Base-by-base conservation (phyloP, 2,797 vertebrate species). In the Anabacerthia variegaticeps region DNA sequence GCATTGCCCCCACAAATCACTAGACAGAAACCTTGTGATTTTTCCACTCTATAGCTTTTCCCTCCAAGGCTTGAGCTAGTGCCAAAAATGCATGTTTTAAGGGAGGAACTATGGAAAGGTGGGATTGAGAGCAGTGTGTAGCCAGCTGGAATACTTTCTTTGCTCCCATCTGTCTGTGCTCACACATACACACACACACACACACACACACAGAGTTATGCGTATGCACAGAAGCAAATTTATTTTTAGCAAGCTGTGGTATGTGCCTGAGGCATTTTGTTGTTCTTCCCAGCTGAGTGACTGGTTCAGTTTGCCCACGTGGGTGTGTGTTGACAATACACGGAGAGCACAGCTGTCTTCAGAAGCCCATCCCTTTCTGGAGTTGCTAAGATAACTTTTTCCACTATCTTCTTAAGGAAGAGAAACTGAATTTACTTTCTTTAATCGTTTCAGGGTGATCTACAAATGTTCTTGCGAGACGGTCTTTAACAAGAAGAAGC, bases 391-490 rank as follows among this genome's bases (percentile, higher is more conserved):
- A 39, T 36, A 68, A 79, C 73, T 88, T 90, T 59, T 93, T 68
- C 51, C 21, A 28, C 80, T 85, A 59, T 59, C 23, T 36, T 77
- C 46, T 83, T 69, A 43, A 85, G 56, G 12, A 69, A 65, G 32
- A 75, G 61, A 34, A 44, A 61, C 69, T 92, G 49, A 95, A 55
- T 59, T 75, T 37, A 10, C 55, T 69, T 76, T 77, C 26, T 79
- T 88, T 16, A 30, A 87, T 82, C 87, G 36, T 97, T 98, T 36
- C 97, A 99, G 99, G 97, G 97, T 99, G 97, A 99, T 99, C 96
- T 99, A 99, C 96, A 99, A 99, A 98, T 99, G 99, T 94, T 99
- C 99, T 43, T 99, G 99, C 30, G 99, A 99, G 97, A 98, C 98
- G 1, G 96, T 99, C 93, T 99, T 99, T 97, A 99, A 99, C 97